These are phyloP conservation scores for Hoplodrina ambigua DNA, from an alignment of 2,888 invertebrate genomes.

Conservation along the genomic window DNA sequence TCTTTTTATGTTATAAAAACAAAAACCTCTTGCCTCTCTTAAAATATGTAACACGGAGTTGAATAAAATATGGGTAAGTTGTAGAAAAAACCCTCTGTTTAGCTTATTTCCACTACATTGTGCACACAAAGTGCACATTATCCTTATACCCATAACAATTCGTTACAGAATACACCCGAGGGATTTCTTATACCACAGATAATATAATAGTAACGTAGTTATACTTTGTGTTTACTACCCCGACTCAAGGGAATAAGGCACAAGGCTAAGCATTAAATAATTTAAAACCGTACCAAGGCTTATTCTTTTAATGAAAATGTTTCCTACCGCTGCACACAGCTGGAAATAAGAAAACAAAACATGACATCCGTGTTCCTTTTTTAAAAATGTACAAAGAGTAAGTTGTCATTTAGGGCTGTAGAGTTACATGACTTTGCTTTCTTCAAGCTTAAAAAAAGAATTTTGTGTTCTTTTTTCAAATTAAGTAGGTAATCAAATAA, in stretches of 20 bases:
- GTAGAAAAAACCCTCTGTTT: background rate
- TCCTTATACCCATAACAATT: conserved; percentile 47
- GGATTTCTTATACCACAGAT: conserved; percentile 34
- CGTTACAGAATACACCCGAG: conserved; percentile 33
- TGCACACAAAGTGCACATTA: conserved; percentile 41
- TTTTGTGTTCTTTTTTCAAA: background rate
- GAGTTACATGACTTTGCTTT: background rate
- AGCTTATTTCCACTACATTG: conserved; percentile 44
- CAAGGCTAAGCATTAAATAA: conserved; percentile 44
- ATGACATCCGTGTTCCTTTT: conserved; percentile 16
- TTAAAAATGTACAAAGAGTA: conserved; percentile 9
- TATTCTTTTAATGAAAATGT: conserved; percentile 32
- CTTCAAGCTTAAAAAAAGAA: background rate
- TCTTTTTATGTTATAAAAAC: background rate
- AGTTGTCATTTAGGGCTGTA: conserved; percentile 11
- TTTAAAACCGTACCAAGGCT: conserved; percentile 30
- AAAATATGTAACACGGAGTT: conserved; percentile 3
- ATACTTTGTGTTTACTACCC: conserved; percentile 39
- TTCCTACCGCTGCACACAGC: conserved; percentile 10
- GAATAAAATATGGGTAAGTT: background rate
- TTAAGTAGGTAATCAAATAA: background rate
- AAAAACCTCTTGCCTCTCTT: background rate
- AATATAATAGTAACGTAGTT: background rate
- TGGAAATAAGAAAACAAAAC: conserved; percentile 16
- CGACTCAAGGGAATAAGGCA: conserved; percentile 29